Base-by-base conservation (phyloP, 2,888 invertebrate genomes). In the Uropetala carovei region DNA sequence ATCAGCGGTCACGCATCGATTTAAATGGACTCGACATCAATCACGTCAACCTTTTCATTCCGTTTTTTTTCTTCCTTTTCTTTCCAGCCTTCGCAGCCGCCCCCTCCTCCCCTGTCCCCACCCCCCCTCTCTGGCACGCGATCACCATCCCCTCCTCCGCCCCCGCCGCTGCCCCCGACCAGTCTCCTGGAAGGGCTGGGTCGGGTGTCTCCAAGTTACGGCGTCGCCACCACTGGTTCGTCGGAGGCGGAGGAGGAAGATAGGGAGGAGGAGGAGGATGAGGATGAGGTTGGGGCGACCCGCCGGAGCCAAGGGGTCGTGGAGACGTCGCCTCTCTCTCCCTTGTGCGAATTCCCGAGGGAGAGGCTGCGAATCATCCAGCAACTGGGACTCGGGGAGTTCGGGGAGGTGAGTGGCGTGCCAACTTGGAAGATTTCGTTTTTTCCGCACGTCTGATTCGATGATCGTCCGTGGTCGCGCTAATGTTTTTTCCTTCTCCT, bases 381-480 rank as follows among this genome's bases (percentile, higher is more conserved):
- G 94, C 95, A 95, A 93, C 94, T 96, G 8, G 96, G 96, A 43
- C 95, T 95, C 93, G 96, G 96, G 75, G 95, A 96, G 93, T 96
- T 95, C 94, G 96, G 96, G 93, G 96, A 96, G 95, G 96, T 96
- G 92, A 93, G 92, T 43, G 68, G 57, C 86, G 30, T 30, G 18
- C 30, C 60, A 11, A 27, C 16, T 30, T 82, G 18, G 59, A 59
- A 30, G 11, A 59, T 75, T 22, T 22, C 13, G 75, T 22, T 75
- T 75, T 75, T 27, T 27, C 13, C 22, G 7, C 75, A 27, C 27
- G 27, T 75, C 4, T 27, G 27, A 22, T 43, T 43, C 43, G 43
- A 43, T 43, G 43, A 43, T 43, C 43, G 43, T 43, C 43, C 3
- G 43, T 43, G 43, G 43, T 43, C 43, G 43, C 43, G 43, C 43